Percentiles rank a stretch among this genome's conserved stretches.
Evolutionary conservation across 2,888 invertebrate species (phyloP).

Genomic region (Agrochola lota): DNA sequence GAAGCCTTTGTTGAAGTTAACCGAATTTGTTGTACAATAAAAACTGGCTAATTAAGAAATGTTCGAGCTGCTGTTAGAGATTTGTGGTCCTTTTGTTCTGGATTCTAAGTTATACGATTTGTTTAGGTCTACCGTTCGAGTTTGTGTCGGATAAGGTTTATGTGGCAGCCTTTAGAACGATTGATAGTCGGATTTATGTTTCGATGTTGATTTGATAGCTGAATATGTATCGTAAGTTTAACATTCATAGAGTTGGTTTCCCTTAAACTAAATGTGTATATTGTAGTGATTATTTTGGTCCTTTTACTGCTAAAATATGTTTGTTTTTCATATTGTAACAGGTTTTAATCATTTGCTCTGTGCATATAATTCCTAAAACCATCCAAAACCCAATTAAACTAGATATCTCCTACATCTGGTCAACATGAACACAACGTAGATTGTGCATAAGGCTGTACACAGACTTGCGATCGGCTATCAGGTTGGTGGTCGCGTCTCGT

Average conservation of each 20-base stretch:
- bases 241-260: conserved; percentile 29
- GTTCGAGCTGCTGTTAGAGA: conserved; percentile 85
- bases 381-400: neutral
- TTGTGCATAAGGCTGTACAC: conserved; percentile 39
- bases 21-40: conserved; percentile 89
- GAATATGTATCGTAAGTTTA: conserved; percentile 39
- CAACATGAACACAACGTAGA: conserved; percentile 17
- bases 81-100: conserved; percentile 80
- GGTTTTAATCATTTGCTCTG: neutral
- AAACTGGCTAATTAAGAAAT: conserved; percentile 89
- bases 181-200: conserved; percentile 55
- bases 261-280: neutral
- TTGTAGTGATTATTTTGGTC: conserved; percentile 12
- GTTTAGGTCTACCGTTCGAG: conserved; percentile 76
- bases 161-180: conserved; percentile 51
- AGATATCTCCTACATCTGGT: neutral
- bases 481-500: conserved; percentile 74
- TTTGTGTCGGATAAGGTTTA: conserved; percentile 69
- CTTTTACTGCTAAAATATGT: neutral
- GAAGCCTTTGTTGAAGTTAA: conserved; percentile 88
- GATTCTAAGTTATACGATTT: conserved; percentile 76
- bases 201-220: conserved; percentile 41
- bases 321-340: neutral
- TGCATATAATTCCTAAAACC: neutral
- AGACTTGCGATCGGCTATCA: conserved; percentile 63